Evolutionary conservation across 2,113 vertebrate genomes (phyloP).

Genomic region (Manacus vitellinus): DNA sequence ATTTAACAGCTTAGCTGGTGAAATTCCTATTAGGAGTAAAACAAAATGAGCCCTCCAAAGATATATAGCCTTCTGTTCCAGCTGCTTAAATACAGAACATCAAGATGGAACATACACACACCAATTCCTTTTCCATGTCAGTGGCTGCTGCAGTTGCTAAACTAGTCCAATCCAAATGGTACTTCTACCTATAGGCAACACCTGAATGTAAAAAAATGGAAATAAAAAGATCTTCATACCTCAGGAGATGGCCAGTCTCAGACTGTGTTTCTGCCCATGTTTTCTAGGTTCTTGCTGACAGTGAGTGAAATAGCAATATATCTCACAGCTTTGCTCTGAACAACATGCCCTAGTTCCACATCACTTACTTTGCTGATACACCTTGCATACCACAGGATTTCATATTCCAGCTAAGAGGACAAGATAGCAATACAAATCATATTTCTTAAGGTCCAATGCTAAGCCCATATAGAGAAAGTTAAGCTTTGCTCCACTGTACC

Average conservation of each 20-base stretch:
- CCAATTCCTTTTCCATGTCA: not conserved
- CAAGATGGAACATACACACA: not conserved
- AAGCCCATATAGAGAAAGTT: not conserved
- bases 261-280: not conserved
- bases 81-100: not conserved
- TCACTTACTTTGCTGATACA: not conserved
- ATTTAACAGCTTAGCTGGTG: not conserved
- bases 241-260: not conserved
- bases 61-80: not conserved
- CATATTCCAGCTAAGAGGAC: not conserved
- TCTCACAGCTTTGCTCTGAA: not conserved
- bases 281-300: not conserved
- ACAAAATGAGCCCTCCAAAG: not conserved
- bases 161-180: not conserved
- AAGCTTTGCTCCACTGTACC: not conserved
- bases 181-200: not conserved
- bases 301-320: not conserved
- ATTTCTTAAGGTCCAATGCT: not conserved
- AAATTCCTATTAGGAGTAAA: not conserved
- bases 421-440: not conserved
- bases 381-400: not conserved
- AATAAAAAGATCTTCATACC: not conserved
- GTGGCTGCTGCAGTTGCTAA: not conserved
- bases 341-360: not conserved
- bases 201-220: not conserved